Conservation (phyloP, 2,113 vertebrate genomes). For the Psephotus haematonotus region DNA sequence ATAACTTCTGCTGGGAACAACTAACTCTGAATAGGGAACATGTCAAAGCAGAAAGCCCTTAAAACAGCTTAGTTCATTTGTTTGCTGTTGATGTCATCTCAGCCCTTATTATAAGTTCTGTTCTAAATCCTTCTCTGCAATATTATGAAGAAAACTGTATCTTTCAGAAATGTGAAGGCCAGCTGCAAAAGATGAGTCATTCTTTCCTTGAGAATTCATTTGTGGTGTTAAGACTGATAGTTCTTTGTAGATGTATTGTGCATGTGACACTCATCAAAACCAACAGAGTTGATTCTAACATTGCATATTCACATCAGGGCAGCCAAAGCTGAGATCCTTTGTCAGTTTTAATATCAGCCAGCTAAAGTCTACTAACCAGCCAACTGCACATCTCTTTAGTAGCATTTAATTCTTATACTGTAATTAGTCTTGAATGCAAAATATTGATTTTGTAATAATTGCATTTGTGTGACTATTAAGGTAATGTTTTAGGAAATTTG, state of each 20-base stretch:
- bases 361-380: slow-evolving; percentile 28
- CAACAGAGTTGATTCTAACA: neutral
- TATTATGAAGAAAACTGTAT: neutral
- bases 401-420: slow-evolving; percentile 22
- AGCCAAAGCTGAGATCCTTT: neutral
- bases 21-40: neutral
- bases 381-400: slow-evolving; percentile 10
- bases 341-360: slow-evolving; percentile 14
- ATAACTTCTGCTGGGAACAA: neutral
- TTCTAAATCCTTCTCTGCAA: neutral
- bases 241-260: accelerated
- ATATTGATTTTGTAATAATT: slow-evolving; percentile 65
- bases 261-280: neutral
- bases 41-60: neutral
- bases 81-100: neutral
- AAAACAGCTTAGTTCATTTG: neutral
- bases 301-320: neutral
- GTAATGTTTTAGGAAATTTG: slow-evolving; percentile 49
- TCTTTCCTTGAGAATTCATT: neutral
- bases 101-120: neutral
- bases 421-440: slow-evolving; percentile 62
- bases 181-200: neutral
- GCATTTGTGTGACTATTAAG: slow-evolving; percentile 33
- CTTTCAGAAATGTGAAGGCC: neutral
- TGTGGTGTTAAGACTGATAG: neutral